Evolutionary conservation across 92 coral and sea anemone genomes (phyloP).

Genomic region (Phymanthus crucifer): DNA sequence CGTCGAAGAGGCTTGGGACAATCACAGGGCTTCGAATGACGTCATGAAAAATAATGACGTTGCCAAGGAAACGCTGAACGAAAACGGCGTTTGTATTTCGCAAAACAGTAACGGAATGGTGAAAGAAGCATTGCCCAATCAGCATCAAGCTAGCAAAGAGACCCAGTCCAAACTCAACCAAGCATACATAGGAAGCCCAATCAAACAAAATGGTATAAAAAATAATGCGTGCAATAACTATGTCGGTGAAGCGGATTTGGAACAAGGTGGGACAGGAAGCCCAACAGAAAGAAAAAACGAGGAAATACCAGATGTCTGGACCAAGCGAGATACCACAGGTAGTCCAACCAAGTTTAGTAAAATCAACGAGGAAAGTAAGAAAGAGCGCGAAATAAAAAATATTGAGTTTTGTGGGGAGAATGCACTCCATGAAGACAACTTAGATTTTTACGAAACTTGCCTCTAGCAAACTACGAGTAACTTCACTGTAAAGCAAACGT

Average conservation of each 20-base stretch:
- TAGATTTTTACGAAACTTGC: not conserved
- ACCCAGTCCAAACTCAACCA: no score
- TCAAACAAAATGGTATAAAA: not conserved
- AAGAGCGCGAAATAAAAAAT: not conserved
- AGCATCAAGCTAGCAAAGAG: not conserved
- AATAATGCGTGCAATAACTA: not conserved
- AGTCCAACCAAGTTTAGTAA: not conserved
- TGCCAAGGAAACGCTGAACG: slow-evolving; percentile 17
- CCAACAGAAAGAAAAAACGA: not conserved
- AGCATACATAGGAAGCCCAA: not conserved
- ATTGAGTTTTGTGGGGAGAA: not conserved
- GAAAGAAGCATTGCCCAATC: not conserved
- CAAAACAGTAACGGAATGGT: not conserved
- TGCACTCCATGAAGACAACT: not conserved
- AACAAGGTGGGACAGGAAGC: not conserved
- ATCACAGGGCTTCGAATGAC: not conserved
- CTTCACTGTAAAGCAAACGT: no score
- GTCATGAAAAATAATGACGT: not conserved
- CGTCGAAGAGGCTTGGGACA: slow-evolving; percentile 25
- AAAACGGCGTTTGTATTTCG: not conserved
- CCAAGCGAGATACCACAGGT: not conserved
- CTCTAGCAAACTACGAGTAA: not conserved
- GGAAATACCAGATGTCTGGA: not conserved
- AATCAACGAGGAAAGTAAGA: not conserved
- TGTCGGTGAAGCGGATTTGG: not conserved